A percentile compares a stretch with the other conserved stretches of the same genome.
Evolutionary conservation across 2,113 vertebrate genomes (phyloP).

Genomic region (Callocephalon fimbriatum): DNA sequence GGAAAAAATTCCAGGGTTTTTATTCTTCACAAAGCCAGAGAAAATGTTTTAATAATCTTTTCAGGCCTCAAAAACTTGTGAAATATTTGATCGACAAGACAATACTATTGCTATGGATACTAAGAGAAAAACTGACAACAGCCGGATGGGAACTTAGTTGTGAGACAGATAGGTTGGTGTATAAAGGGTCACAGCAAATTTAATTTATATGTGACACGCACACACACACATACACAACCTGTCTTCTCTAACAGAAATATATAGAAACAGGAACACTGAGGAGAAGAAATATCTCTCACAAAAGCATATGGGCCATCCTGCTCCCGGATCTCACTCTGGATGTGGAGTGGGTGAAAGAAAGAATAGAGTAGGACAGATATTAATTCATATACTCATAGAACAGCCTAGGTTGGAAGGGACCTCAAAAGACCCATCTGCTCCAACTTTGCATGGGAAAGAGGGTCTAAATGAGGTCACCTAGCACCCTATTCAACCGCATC

Average conservation of each 20-base stretch:
- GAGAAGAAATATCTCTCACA: not conserved
- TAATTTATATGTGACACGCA: not conserved
- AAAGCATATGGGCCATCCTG: constrained; percentile 11
- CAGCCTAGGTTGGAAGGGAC: not conserved
- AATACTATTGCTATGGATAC: constrained; percentile 34
- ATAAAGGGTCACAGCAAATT: constrained; percentile 13
- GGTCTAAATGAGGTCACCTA: not conserved
- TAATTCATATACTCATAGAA: not conserved
- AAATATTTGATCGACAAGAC: not conserved
- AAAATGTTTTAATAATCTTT: not conserved
- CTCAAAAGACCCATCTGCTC: not conserved
- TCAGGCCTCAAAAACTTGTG: not conserved
- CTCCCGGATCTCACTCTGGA: not conserved
- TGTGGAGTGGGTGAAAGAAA: not conserved
- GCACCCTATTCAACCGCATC: not conserved
- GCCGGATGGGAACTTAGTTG: not conserved
- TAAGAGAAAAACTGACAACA: constrained; percentile 7
- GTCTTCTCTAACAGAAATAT: not conserved
- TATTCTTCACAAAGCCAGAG: not conserved
- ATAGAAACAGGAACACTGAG: not conserved
- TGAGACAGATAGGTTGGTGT: constrained; percentile 17
- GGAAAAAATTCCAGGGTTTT: not conserved
- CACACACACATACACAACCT: not conserved
- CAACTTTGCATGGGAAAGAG: not conserved
- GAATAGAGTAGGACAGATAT: not conserved